These are phyloP conservation scores for Thumatha senex DNA, from an alignment of 2,888 invertebrate genomes.

Conservation along the genomic window DNA sequence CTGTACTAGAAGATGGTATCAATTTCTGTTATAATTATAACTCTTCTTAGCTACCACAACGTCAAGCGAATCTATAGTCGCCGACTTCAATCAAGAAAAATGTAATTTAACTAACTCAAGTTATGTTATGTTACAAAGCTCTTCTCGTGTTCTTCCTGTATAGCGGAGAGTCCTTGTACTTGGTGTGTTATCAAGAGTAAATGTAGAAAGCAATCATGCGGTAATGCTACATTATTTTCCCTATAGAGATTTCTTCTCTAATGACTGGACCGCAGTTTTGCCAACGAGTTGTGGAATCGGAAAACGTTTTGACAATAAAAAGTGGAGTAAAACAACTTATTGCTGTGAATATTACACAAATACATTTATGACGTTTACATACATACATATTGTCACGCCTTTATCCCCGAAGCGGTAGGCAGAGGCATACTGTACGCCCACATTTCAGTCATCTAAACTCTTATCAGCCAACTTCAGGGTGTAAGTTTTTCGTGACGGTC, in stretches of 20 bases:
- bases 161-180: conserved; percentile 52
- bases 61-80: conserved; percentile 14
- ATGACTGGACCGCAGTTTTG: conserved; percentile 66
- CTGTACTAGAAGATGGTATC: conserved; percentile 18
- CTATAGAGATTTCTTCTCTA: conserved; percentile 50
- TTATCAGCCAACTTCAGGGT: too few relatives aligned
- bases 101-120: too few relatives aligned
- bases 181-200: conserved; percentile 71
- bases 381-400: too few relatives aligned
- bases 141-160: conserved; percentile 57
- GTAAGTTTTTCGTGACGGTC: too few relatives aligned
- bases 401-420: too few relatives aligned
- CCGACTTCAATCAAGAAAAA: conserved; percentile 30
- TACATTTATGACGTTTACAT: conserved; percentile 72
- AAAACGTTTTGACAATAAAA: conserved; percentile 46
- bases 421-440: too few relatives aligned
- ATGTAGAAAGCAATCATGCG: conserved; percentile 64
- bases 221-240: conserved; percentile 67
- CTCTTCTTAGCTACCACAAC: conserved; percentile 20
- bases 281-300: conserved; percentile 54
- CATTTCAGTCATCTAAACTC: too few relatives aligned
- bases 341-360: conserved; percentile 63
- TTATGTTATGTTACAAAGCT: too few relatives aligned
- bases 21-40: conserved; percentile 18
- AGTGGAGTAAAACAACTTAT: conserved; percentile 55